phyloP scores from a whole-genome alignment of 1,140 invertebrate genomes.

The Halyomorpha halys region DNA sequence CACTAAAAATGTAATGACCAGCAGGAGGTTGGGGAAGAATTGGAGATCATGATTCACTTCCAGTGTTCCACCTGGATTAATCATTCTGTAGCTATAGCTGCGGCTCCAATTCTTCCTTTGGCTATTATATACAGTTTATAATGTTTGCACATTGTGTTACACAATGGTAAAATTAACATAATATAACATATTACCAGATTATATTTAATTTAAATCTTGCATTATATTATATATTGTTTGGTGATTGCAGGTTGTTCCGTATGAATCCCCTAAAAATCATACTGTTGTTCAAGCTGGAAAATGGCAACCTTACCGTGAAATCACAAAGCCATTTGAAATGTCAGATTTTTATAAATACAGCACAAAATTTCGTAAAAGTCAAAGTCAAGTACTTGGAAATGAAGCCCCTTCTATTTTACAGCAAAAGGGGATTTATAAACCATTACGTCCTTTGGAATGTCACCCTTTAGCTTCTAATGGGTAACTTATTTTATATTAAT shows the following conservation, averaged over 20 bases:
- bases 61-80: too few species aligned
- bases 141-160: too few species aligned
- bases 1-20: too few species aligned
- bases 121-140: too few species aligned
- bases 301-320: constrained; percentile 84
- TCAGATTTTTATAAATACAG: constrained; percentile 96
- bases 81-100: too few species aligned
- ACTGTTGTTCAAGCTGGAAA: constrained; percentile 76
- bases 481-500: background rate
- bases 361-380: constrained; percentile 64
- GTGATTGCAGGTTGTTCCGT: constrained; percentile 43
- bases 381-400: constrained; percentile 27
- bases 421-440: constrained; percentile 41
- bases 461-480: constrained; percentile 33
- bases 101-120: too few species aligned
- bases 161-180: too few species aligned
- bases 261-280: constrained; percentile 65
- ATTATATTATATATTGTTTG: constrained; percentile 34
- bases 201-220: constrained; percentile 19
- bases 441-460: constrained; percentile 40
- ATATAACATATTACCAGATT: background rate
- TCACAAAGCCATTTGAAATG: constrained; percentile 93
- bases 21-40: too few species aligned
- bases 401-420: constrained; percentile 32
- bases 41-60: too few species aligned